These are phyloP conservation scores for Platanista minor DNA, from an alignment of 2,113 vertebrate genomes.

Conservation along the genomic window DNA sequence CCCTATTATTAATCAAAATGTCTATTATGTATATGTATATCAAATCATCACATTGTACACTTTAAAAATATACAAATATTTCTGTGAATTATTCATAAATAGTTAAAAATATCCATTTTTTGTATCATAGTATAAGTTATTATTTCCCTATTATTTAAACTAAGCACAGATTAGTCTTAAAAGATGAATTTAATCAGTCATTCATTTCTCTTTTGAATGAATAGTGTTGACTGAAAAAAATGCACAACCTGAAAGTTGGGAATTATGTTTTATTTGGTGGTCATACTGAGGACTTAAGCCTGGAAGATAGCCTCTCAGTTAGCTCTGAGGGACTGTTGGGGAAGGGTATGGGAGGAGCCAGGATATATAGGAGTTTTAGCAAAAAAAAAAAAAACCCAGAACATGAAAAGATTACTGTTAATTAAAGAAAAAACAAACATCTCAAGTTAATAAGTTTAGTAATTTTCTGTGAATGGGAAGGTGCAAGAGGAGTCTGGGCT, in stretches of 20 bases:
- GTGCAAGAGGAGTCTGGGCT: background rate
- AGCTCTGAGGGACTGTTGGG: background rate
- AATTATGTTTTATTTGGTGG: background rate
- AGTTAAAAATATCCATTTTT: background rate
- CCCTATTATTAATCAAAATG: background rate
- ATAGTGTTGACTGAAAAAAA: background rate
- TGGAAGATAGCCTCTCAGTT: background rate
- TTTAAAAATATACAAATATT: background rate
- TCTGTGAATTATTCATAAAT: background rate
- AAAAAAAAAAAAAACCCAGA: background rate
- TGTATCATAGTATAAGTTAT: background rate
- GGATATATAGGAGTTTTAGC: background rate
- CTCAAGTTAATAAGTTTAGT: background rate
- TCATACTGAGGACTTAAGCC: background rate
- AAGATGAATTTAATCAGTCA: background rate
- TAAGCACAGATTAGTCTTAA: background rate
- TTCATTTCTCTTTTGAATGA: background rate
- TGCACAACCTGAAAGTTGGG: background rate
- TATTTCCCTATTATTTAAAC: background rate
- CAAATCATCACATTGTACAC: background rate
- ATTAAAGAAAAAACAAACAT: background rate
- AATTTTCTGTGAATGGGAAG: background rate
- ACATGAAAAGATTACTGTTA: background rate
- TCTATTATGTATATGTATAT: background rate
- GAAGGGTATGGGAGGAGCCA: background rate